These are phyloP conservation scores for Hexactinellida sp. DNA, from an alignment of 37 sponge, comb jelly and placozoan genomes.

Conservation along the genomic window DNA sequence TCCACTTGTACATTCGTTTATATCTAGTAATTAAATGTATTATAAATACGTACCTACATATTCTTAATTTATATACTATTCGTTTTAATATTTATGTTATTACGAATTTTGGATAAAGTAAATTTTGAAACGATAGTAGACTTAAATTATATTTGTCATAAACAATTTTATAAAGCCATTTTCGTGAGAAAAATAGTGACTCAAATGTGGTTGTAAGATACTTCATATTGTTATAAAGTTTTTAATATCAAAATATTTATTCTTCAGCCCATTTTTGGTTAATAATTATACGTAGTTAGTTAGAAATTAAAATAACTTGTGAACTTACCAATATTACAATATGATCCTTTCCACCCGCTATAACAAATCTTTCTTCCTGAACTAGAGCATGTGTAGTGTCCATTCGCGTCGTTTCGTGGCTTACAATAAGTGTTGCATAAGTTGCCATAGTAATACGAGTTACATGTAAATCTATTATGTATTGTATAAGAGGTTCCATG, in stretches of 20 bases:
- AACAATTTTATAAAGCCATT: not conserved
- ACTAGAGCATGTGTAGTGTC: constrained; percentile 23
- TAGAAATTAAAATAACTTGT: not conserved
- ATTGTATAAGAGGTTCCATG: not conserved
- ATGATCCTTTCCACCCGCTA: constrained; percentile 19
- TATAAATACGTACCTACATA: not conserved
- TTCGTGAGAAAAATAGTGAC: too few species aligned
- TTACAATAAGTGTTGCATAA: constrained; percentile 17
- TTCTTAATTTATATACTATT: not conserved
- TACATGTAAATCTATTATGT: not conserved
- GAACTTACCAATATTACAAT: not conserved
- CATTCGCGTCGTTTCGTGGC: not conserved
- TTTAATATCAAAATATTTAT: too few species aligned
- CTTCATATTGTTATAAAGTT: too few species aligned
- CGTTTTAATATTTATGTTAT: too few species aligned
- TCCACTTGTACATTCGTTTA: constrained; percentile 1
- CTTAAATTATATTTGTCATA: not conserved
- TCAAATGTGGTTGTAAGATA: not conserved
- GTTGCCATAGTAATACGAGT: constrained; percentile 15
- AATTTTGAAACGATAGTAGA: not conserved
- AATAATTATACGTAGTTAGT: not conserved
- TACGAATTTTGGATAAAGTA: not conserved
- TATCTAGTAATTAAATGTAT: not conserved
- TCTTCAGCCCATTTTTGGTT: too few species aligned
- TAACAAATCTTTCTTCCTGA: constrained; percentile 4